Evolutionary conservation across 2,888 invertebrate genomes (phyloP).

Genomic region (Amphipoea lucens): DNA sequence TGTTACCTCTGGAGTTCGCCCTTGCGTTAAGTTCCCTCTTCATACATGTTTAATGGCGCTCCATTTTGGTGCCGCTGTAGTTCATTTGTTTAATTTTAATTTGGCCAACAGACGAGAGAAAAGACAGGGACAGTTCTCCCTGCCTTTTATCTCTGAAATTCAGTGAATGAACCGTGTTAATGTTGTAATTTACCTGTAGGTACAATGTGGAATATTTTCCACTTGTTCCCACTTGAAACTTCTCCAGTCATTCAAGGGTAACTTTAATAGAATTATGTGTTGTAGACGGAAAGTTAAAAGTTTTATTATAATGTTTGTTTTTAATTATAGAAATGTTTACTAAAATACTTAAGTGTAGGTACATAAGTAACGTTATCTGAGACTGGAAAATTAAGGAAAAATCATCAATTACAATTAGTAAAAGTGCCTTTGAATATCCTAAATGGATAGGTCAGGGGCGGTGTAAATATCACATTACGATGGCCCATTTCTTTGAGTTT

Average conservation of each 20-base stretch:
- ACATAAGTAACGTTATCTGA: background rate
- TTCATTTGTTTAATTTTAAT: constrained; percentile 25
- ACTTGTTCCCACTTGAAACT: constrained; percentile 34
- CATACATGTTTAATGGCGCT: constrained; percentile 46
- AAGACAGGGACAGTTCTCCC: background rate
- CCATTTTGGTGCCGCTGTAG: constrained; percentile 21
- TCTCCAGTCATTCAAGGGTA: constrained; percentile 1
- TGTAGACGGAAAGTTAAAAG: constrained; percentile 4
- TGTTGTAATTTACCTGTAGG: background rate
- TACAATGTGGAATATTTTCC: constrained; percentile 18
- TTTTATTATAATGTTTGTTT: background rate
- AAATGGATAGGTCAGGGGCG: constrained; percentile 42
- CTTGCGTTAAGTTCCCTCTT: constrained; percentile 27
- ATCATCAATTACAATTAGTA: constrained; percentile 31
- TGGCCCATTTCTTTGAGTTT: constrained; percentile 49
- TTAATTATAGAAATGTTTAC: background rate
- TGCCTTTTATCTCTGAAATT: constrained; percentile 3
- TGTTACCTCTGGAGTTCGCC: constrained; percentile 21
- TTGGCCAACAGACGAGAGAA: constrained; percentile 1
- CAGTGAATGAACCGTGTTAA: background rate
- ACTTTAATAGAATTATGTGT: constrained; percentile 5
- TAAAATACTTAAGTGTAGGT: background rate
- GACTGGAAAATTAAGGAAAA: background rate
- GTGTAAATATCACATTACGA: constrained; percentile 48
- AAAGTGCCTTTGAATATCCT: constrained; percentile 41